Percentiles rank a stretch among this genome's conserved stretches.
Evolutionary conservation across 2,113 vertebrate genomes (phyloP).

Genomic region (Chelonoidis abingdonii): DNA sequence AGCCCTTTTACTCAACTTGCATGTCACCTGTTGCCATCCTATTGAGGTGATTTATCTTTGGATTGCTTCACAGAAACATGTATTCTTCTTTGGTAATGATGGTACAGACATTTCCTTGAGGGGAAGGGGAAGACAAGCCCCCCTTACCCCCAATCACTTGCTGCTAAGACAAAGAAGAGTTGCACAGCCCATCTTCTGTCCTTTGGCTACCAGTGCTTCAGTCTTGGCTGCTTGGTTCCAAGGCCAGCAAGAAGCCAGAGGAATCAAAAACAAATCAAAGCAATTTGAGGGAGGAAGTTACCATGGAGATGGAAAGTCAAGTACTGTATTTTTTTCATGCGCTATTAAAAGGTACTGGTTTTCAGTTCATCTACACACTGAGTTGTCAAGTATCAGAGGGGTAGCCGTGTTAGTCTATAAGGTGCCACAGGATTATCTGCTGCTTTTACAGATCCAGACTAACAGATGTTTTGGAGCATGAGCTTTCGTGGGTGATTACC

Average conservation of each 20-base stretch:
- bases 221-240: background rate
- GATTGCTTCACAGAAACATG: rapidly evolving
- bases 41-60: background rate
- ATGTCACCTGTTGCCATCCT: background rate
- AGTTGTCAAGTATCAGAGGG: background rate
- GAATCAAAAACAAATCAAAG: background rate
- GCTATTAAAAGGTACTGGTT: background rate
- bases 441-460: no score
- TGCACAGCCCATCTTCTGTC: background rate
- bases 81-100: rapidly evolving
- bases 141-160: background rate
- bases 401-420: no score
- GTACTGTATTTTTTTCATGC: background rate
- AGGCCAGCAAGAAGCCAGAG: background rate
- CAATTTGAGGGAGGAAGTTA: background rate
- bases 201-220: background rate
- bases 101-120: rapidly evolving
- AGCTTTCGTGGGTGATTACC: no score
- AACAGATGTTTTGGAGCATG: no score
- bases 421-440: no score
- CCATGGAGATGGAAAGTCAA: background rate
- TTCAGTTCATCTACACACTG: background rate
- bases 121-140: background rate
- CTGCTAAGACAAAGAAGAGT: background rate
- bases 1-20: background rate